Evolutionary conservation across 2,113 vertebrate genomes (phyloP), one percentile per base, ranked within the genome.

Genomic region (Salvelinus sp.): DNA sequence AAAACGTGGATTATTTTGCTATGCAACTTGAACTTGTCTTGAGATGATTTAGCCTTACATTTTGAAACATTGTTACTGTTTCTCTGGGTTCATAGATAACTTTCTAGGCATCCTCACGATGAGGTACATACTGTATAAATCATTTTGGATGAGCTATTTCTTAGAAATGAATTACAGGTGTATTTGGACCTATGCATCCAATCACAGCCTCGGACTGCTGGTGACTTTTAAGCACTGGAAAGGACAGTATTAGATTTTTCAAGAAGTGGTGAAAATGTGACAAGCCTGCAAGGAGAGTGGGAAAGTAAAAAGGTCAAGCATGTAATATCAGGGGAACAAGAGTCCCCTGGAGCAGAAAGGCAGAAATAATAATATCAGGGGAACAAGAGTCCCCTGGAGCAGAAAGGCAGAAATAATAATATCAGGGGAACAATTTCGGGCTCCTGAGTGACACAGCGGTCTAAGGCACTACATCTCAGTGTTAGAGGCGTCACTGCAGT

Each of bases 241-340:
- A 77, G 33, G 62, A 71, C 63, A 67, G 76, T 70, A 80, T 85
- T 83, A 86, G 74, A 88, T 86, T 88, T 54, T 68, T 83, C 54
- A 85, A 86, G 69, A 77, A 74, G 82, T 63, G 28, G 33, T 69
- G 70, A 65, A 82, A 78, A 76, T 10, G 38, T 47, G 76, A 75
- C 76, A 73, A 75, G 78, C 57, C 14, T 50, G 48, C 50, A 1
- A 23, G 48, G 60, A 78, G 74, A 82, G 75, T 30, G 77, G 57
- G 12, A 71, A 75, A 83, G 82, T 13, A 78, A 69, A 88, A 90
- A 88, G 90, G 89, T 92, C 90, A 88, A 89, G 80, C 85, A 87
- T 88, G 89, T 88, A 90, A 90, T 78, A 91, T 92, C 90, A 92
- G 83, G 6, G 0, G 33, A 38, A 38, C 33, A 38, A 38, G 6